Conservation (phyloP, 2,888 invertebrate species). For the Trachelus troglodyta region DNA sequence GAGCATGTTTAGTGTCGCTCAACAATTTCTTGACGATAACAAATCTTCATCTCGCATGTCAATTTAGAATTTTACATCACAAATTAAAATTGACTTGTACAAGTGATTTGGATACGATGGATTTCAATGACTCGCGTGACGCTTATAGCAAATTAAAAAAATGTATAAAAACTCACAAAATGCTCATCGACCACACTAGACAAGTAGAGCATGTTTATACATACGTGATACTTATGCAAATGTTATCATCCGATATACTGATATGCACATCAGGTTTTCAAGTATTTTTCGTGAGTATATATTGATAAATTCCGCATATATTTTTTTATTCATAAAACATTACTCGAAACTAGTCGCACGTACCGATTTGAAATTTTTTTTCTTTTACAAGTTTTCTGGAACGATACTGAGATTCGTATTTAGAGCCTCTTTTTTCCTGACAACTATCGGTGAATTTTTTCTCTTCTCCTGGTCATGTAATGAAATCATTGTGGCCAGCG, state of each 20-base stretch:
- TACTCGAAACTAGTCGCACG: too few species aligned
- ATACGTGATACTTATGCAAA: conserved; percentile 9
- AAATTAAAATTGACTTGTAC: conserved; percentile 25
- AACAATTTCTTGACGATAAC: conserved; percentile 38
- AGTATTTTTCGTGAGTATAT: too few species aligned
- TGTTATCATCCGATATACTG: conserved; percentile 9
- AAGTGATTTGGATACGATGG: conserved; percentile 2
- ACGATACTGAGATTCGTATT: too few species aligned
- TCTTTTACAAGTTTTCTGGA: too few species aligned
- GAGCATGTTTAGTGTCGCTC: conserved; percentile 10
- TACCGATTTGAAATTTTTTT: too few species aligned
- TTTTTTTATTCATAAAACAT: too few species aligned
- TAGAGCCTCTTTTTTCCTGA: too few species aligned
- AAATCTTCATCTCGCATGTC: conserved; percentile 35
- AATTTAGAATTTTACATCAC: conserved; percentile 42
- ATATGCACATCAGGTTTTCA: not conserved
- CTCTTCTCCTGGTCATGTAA: conserved; percentile 36
- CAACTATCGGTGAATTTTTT: too few species aligned
- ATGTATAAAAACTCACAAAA: conserved; percentile 28
- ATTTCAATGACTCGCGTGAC: not conserved
- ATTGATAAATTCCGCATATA: too few species aligned
- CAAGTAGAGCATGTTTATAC: conserved; percentile 11
- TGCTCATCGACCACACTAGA: conserved; percentile 28
- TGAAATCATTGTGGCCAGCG: conserved; percentile 40
- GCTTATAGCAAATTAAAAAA: not conserved